Conservation (phyloP, 1,140 invertebrate species). For the Zaprionus ghesquierei region DNA sequence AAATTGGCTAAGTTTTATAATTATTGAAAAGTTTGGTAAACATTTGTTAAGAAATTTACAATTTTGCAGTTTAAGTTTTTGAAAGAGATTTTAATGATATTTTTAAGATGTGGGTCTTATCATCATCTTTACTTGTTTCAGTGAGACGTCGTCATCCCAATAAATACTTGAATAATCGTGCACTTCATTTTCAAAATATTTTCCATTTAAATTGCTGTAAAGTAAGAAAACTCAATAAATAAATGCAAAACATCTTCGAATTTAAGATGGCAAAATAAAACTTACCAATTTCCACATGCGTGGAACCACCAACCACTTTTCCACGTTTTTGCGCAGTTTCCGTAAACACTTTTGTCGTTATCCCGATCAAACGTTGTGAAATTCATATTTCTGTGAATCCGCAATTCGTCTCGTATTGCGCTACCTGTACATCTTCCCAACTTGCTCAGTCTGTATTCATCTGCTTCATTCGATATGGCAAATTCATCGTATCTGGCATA, state of each 20-base stretch:
- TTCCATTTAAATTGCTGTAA: not conserved
- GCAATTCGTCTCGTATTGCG: not conserved
- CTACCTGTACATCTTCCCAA: not conserved
- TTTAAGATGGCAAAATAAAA: not conserved
- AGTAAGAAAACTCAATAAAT: not conserved
- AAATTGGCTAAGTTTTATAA: not conserved
- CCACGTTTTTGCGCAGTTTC: not conserved
- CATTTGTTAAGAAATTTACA: not conserved
- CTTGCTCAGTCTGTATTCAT: not conserved
- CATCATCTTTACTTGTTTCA: not conserved
- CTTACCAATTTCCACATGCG: accelerated
- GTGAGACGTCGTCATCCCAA: not conserved
- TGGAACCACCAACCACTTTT: not conserved
- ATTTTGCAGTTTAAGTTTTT: too few relatives aligned
- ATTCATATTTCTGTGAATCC: not conserved
- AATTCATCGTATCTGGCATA: too few relatives aligned
- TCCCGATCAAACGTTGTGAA: not conserved
- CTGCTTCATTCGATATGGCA: too few relatives aligned
- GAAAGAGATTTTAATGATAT: too few relatives aligned
- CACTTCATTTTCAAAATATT: not conserved
- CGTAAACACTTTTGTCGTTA: not conserved
- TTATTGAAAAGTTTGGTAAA: not conserved
- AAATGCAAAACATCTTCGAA: not conserved
- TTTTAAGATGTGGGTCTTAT: not conserved
- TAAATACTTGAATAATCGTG: not conserved